Percentiles rank a stretch among this genome's conserved stretches.
Conservation (phyloP, 2,888 invertebrate genomes). For the Alcis repandata region DNA sequence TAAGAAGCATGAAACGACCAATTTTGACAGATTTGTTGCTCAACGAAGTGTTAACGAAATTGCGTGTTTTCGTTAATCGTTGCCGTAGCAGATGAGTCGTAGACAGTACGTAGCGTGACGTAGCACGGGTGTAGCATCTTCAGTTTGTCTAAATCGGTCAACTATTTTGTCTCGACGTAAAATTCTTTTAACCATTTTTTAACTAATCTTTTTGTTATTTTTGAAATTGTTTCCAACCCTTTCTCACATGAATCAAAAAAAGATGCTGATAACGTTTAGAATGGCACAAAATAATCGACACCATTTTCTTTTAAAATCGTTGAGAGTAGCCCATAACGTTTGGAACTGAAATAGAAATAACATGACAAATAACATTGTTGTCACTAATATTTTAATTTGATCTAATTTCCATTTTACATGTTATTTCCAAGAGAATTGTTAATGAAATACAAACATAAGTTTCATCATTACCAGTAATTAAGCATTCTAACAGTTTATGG, state of each 20-base stretch:
- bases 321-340: too few species aligned
- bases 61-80: conserved; percentile 6
- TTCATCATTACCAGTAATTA: not conserved
- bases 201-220: too few species aligned
- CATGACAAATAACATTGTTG: too few species aligned
- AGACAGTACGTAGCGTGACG: conserved; percentile 28
- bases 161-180: not conserved
- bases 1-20: conserved; percentile 41
- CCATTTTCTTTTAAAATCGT: too few species aligned
- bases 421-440: not conserved
- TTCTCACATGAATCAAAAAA: too few species aligned
- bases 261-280: too few species aligned
- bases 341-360: too few species aligned
- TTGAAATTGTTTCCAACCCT: too few species aligned
- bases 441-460: not conserved
- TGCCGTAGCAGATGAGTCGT: conserved; percentile 31
- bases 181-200: not conserved
- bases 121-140: conserved; percentile 34
- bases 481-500: not conserved
- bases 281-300: too few species aligned
- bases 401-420: too few species aligned
- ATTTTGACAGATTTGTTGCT: conserved; percentile 29
- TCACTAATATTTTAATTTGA: too few species aligned
- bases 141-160: not conserved
- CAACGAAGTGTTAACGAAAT: not conserved